Evolutionary conservation across 2,797 vertebrate genomes (phyloP).

Genomic region (Glossophaga mutica): DNA sequence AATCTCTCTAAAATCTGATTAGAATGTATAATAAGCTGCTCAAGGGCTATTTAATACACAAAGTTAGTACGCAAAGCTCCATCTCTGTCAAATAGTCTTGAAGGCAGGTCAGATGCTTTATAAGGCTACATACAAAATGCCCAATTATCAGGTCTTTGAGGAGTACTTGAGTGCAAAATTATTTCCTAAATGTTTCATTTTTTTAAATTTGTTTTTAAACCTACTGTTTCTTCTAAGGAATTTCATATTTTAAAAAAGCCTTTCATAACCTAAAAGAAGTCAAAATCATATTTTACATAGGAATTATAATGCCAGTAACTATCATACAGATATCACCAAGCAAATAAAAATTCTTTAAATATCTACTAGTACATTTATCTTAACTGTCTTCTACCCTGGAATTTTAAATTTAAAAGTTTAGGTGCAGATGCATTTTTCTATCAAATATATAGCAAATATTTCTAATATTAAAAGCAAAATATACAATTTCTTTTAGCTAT

Average conservation of each 20-base stretch:
- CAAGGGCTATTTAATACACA: neutral
- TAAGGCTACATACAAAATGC: slow-evolving; percentile 22
- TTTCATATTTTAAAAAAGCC: neutral
- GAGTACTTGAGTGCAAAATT: neutral
- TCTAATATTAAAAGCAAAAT: slow-evolving; percentile 32
- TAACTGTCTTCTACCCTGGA: neutral
- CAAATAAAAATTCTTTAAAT: slow-evolving; percentile 60
- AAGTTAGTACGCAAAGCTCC: slow-evolving; percentile 12
- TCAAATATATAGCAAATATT: neutral
- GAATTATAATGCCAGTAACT: slow-evolving; percentile 37
- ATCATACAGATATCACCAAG: slow-evolving; percentile 51
- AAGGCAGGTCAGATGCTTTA: slow-evolving; percentile 12
- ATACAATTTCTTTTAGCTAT: neutral
- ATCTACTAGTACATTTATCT: neutral
- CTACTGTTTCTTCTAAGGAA: neutral
- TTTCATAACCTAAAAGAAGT: slow-evolving; percentile 32
- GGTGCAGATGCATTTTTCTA: neutral
- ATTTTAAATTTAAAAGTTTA: slow-evolving; percentile 37
- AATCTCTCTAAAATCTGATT: slow-evolving; percentile 37
- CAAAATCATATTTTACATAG: slow-evolving; percentile 41
- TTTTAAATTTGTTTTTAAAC: neutral
- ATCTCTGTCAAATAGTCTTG: neutral
- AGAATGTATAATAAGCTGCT: slow-evolving; percentile 44
- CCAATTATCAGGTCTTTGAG: slow-evolving; percentile 46
- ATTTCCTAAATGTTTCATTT: slow-evolving; percentile 46